A percentile compares a stretch with the other conserved stretches of the same genome.
Conservation (phyloP, 1,140 invertebrate species). For the Sitobion miscanthi region DNA sequence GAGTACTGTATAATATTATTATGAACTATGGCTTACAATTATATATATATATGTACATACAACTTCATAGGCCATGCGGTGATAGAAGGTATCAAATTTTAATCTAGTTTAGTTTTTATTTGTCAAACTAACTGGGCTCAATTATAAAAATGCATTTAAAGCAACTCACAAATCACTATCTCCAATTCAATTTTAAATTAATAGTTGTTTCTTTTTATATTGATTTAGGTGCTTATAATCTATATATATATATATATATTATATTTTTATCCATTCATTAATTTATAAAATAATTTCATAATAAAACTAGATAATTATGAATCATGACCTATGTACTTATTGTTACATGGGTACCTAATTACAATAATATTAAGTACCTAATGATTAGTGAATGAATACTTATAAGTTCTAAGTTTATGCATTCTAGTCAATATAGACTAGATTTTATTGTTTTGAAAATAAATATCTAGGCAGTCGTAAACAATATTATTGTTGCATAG, state of each 20-base stretch:
- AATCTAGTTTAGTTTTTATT: not conserved
- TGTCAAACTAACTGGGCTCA: not conserved
- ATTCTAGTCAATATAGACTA: not conserved
- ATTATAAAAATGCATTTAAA: not conserved
- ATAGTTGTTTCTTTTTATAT: not conserved
- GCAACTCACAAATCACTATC: not conserved
- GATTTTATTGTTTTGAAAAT: not conserved
- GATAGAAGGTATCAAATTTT: not conserved
- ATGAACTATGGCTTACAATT: not conserved
- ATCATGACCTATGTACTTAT: not conserved
- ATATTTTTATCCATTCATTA: not conserved
- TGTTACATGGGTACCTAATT: not conserved
- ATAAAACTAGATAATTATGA: not conserved
- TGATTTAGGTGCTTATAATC: no score
- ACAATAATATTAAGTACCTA: not conserved
- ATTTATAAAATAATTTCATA: conserved; percentile 3
- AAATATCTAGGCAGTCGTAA: not conserved
- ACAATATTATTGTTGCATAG: not conserved
- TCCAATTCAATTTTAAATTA: not conserved
- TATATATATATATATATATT: no score
- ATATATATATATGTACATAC: not conserved
- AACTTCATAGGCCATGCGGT: not conserved
- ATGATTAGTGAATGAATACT: not conserved
- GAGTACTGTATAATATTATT: not conserved
- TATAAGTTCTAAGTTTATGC: not conserved